Conservation (phyloP, 1,140 invertebrate genomes). For the Vanessa tameamea region DNA sequence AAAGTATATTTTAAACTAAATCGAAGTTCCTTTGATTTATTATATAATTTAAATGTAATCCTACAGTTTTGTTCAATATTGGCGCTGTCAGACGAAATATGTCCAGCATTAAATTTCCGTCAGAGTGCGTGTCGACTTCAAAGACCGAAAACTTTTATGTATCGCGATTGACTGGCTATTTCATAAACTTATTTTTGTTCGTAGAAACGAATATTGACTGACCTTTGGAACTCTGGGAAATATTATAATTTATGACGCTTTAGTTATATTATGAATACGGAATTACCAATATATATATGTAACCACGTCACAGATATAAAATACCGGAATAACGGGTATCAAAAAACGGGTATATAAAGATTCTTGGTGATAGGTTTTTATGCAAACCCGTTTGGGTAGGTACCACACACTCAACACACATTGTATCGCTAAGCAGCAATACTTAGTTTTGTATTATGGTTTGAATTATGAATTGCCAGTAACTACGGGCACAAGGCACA, state of each 20-base stretch:
- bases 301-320: too few relatives aligned
- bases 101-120: slow-evolving; percentile 15
- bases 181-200: slow-evolving; percentile 12
- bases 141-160: slow-evolving; percentile 18
- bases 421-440: too few relatives aligned
- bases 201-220: slow-evolving; percentile 16
- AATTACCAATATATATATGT: neutral
- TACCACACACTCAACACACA: too few relatives aligned
- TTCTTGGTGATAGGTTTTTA: too few relatives aligned
- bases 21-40: neutral
- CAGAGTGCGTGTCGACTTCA: slow-evolving; percentile 10
- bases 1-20: neutral
- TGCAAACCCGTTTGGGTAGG: too few relatives aligned
- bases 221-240: neutral
- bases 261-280: neutral
- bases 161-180: slow-evolving; percentile 6
- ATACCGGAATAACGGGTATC: too few relatives aligned
- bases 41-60: neutral
- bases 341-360: too few relatives aligned
- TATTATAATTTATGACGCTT: neutral
- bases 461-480: too few relatives aligned
- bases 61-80: neutral
- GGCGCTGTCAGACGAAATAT: neutral
- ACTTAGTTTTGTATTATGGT: too few relatives aligned
- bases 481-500: too few relatives aligned